Percentiles rank a stretch among this genome's conserved stretches.
Evolutionary conservation across 2,113 vertebrate genomes (phyloP).

Genomic region (Protobothrops mucrosquamatus): DNA sequence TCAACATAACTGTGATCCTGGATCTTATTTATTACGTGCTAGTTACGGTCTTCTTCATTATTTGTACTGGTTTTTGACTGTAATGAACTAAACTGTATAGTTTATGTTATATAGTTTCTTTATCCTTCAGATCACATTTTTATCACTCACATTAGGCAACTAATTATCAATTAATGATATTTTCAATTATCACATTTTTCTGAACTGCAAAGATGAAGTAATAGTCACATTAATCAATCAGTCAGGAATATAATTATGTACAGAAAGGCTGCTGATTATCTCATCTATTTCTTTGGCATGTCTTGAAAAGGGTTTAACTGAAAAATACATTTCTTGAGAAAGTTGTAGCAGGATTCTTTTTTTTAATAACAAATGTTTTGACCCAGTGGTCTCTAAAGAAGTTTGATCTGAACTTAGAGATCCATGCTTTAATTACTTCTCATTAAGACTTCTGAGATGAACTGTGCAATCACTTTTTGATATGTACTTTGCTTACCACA

Average conservation of each 20-base stretch:
- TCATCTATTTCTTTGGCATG: constrained; percentile 47
- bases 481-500: neutral
- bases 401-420: neutral
- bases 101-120: constrained; percentile 45
- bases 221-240: constrained; percentile 58
- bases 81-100: neutral
- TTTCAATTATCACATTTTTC: constrained; percentile 50
- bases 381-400: neutral
- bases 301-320: constrained; percentile 43
- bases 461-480: neutral
- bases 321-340: constrained; percentile 39
- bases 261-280: constrained; percentile 58
- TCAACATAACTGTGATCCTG: neutral
- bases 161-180: constrained; percentile 22
- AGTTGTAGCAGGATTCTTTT: constrained; percentile 28
- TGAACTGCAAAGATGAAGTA: constrained; percentile 65
- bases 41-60: neutral
- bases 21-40: neutral
- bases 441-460: neutral
- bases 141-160: neutral
- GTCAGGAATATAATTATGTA: constrained; percentile 56
- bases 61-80: neutral
- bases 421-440: neutral
- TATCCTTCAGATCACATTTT: constrained; percentile 21
- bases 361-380: constrained; percentile 31